Conservation (phyloP, 2,113 vertebrate species). For the Balaeniceps rex region DNA sequence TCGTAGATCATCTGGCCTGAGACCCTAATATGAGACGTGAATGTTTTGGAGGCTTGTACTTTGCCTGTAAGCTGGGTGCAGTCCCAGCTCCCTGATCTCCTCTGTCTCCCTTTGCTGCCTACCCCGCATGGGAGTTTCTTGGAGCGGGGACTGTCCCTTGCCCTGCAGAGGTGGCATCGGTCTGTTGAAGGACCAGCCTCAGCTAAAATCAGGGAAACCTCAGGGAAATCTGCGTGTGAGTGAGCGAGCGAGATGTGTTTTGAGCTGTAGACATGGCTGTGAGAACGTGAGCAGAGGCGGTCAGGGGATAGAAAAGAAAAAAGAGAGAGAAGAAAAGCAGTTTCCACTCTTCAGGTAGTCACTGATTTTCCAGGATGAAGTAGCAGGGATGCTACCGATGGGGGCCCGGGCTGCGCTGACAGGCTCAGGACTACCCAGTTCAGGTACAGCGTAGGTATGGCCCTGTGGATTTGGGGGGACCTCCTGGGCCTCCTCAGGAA, state of each 20-base stretch:
- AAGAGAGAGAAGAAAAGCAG: neutral
- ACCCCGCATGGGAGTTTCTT: neutral
- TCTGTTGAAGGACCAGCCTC: fast-evolving
- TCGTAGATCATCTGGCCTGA: neutral
- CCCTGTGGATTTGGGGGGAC: too few species aligned
- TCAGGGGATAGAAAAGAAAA: neutral
- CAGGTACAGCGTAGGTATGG: neutral
- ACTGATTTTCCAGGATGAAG: neutral
- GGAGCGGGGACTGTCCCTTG: fast-evolving
- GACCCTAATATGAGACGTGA: fast-evolving
- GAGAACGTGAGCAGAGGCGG: neutral
- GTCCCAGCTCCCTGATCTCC: neutral
- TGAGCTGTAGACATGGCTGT: neutral
- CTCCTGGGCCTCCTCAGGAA: neutral
- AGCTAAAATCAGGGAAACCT: neutral
- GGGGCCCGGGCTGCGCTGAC: fast-evolving
- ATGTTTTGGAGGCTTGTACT: neutral
- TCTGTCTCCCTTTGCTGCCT: neutral
- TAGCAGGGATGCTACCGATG: neutral
- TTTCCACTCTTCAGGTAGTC: neutral
- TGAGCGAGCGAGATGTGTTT: neutral
- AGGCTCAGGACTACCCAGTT: neutral
- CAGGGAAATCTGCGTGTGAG: fast-evolving
- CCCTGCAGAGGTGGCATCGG: neutral
- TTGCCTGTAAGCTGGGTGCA: neutral